A percentile compares a stretch with the other conserved stretches of the same genome.
These are phyloP conservation scores for Nymphalis polychloros DNA, from an alignment of 2,888 invertebrate genomes.

Conservation along the genomic window DNA sequence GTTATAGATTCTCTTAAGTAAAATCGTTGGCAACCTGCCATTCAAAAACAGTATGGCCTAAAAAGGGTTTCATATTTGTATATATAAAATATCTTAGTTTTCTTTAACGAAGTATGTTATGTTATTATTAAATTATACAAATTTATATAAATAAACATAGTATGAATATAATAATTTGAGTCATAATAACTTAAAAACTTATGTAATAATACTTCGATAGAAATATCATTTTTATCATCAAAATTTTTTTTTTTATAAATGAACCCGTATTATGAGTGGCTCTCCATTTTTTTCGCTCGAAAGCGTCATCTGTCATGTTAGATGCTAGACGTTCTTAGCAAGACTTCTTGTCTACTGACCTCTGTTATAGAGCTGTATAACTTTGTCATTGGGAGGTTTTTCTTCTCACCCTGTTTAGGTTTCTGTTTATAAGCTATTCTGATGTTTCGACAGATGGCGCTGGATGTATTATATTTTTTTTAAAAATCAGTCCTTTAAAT, in stretches of 20 bases:
- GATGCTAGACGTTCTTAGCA: too few species aligned
- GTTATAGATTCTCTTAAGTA: constrained; percentile 34
- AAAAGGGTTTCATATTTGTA: not conserved
- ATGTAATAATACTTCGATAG: too few species aligned
- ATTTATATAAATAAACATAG: too few species aligned
- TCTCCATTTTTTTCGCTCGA: not conserved
- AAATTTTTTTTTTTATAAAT: too few species aligned
- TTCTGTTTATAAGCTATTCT: not conserved
- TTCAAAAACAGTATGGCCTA: constrained; percentile 1
- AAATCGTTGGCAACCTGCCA: constrained; percentile 35
- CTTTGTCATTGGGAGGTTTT: not conserved
- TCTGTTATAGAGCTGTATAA: not conserved
- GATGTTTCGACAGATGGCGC: constrained; percentile 1
- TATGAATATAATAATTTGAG: too few species aligned
- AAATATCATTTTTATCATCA: too few species aligned
- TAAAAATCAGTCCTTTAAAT: not conserved
- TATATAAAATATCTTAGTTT: not conserved
- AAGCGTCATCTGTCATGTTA: too few species aligned
- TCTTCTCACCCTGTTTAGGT: not conserved
- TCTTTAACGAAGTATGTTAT: too few species aligned
- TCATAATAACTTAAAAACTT: too few species aligned
- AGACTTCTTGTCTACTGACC: not conserved
- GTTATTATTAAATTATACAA: too few species aligned
- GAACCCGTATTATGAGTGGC: not conserved
- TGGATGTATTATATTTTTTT: not conserved